Base-by-base conservation (phyloP, 1,140 invertebrate genomes). In the Dreissena rostriformis region DNA sequence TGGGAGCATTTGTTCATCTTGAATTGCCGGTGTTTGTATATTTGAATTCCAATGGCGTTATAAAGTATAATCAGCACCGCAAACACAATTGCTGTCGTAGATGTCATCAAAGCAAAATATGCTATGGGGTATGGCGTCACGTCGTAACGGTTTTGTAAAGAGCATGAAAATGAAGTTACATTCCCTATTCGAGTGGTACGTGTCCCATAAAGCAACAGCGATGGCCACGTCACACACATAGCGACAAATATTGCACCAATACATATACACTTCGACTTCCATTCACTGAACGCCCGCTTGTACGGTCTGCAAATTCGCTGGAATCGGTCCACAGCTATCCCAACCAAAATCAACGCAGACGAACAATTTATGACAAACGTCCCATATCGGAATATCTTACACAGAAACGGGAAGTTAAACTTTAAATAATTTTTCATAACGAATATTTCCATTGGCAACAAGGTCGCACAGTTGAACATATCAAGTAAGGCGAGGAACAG, bases 401-500 rank as follows among this genome's bases (percentile, higher is more conserved):
- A 83, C n/a, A 83, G 14, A 14, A 66, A 12, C 39, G 72, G 81
- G 11, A 55, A 22, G 26, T 83, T 73, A 1, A 83, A 51, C n/a
- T 39, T 83, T n/a, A 83, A 2, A 26, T 72, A 83, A 29, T 53
- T 24, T n/a, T 52, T 29, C 81, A 83, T 83, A 0, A 83, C 49
- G n/a, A 63, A 82, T 12, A 85, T 85, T 26, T 80, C 85, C 76
- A 76, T 70, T 65, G 82, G 82, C 6, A 84, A 52, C 1, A 70
- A 78, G 12, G 75, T 78, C 10, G 66, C 57, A 49, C 76, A 73
- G 52, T 82, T 78, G 17, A 82, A 26, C 29, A 83, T 49, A 67
- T 86, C 85, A 5, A 86, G 53, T 19, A 55, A 68, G 15, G 85
- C 81, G 6, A 86, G 76, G 53, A 77, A 70, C 19, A 86, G n/a